Percentiles rank a stretch among this genome's conserved stretches.
phyloP scores from a whole-genome alignment of 1,140 invertebrate species.

The Cotesia typhae region DNA sequence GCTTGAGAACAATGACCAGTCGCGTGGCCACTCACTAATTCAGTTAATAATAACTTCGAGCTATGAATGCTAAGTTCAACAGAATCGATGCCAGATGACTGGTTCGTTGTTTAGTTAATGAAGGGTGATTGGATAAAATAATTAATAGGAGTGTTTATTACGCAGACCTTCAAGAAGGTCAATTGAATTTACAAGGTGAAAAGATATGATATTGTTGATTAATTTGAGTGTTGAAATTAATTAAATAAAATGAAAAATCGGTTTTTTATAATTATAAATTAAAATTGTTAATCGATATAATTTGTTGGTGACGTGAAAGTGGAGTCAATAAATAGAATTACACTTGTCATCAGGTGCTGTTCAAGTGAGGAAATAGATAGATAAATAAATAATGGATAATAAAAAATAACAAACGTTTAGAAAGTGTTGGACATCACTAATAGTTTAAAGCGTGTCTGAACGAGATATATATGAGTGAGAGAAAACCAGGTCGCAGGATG shows the following conservation, averaged over 20 bases:
- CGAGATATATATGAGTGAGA: slow-evolving; percentile 27
- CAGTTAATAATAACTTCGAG: slow-evolving; percentile 7
- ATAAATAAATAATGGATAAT: no score
- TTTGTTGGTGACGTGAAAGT: not conserved
- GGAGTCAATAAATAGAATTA: not conserved
- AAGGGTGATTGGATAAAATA: not conserved
- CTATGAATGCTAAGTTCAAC: not conserved
- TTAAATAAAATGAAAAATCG: no score
- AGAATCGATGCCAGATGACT: slow-evolving; percentile 24
- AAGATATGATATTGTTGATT: no score
- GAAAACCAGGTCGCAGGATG: slow-evolving; percentile 50
- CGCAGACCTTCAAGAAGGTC: slow-evolving; percentile 23
- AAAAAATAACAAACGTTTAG: slow-evolving; percentile 7
- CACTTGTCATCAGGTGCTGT: not conserved
- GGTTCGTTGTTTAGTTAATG: not conserved
- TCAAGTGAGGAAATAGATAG: not conserved
- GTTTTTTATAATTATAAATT: no score
- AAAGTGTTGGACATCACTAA: slow-evolving; percentile 23
- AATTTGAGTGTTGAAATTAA: no score
- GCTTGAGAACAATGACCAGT: slow-evolving; percentile 19
- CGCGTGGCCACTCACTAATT: slow-evolving; percentile 22
- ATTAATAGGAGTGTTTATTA: slow-evolving; percentile 1
- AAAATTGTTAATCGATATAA: no score
- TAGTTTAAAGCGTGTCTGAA: slow-evolving; percentile 15
- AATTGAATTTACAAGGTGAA: no score